Evolutionary conservation across 30 jellyfish, hydroid and myxozoan species (phyloP).

Genomic region (Nemopilema nomurai): DNA sequence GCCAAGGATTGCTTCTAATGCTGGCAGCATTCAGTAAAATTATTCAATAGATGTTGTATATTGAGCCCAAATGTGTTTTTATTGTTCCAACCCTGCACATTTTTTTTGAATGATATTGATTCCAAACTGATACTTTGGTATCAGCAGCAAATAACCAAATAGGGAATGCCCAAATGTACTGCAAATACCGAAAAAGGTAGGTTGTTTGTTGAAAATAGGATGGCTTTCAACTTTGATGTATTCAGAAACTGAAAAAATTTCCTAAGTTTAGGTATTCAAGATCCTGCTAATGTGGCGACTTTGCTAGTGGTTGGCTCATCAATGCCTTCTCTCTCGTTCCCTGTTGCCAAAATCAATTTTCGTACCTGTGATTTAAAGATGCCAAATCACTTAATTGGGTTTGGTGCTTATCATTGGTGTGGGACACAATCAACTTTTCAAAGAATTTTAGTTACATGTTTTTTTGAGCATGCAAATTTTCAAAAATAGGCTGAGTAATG

Average conservation of each 20-base stretch:
- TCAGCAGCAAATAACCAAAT: no score
- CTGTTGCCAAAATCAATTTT: slow-evolving; percentile 45
- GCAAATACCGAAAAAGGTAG: no score
- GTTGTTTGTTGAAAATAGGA: no score
- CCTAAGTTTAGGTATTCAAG: background rate
- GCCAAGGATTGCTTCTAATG: slow-evolving; percentile 99
- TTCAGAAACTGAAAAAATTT: no score
- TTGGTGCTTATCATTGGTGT: background rate
- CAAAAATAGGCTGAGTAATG: no score
- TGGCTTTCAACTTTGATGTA: no score
- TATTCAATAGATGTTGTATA: slow-evolving; percentile 3
- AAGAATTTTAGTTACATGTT: no score
- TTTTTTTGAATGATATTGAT: no score
- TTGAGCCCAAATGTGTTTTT: background rate
- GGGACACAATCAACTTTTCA: background rate
- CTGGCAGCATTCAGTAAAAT: slow-evolving; percentile 96
- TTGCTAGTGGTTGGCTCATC: slow-evolving; percentile 63
- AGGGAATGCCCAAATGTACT: no score
- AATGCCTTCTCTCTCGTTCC: slow-evolving; percentile 75
- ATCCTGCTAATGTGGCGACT: slow-evolving; percentile 27
- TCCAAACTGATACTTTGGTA: no score
- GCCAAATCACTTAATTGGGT: background rate
- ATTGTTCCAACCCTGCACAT: background rate
- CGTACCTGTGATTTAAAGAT: background rate
- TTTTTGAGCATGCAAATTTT: no score